Percentiles rank a stretch among this genome's conserved stretches.
Conservation (phyloP, 2,113 vertebrate species). For the Rhynchomys soricoides region DNA sequence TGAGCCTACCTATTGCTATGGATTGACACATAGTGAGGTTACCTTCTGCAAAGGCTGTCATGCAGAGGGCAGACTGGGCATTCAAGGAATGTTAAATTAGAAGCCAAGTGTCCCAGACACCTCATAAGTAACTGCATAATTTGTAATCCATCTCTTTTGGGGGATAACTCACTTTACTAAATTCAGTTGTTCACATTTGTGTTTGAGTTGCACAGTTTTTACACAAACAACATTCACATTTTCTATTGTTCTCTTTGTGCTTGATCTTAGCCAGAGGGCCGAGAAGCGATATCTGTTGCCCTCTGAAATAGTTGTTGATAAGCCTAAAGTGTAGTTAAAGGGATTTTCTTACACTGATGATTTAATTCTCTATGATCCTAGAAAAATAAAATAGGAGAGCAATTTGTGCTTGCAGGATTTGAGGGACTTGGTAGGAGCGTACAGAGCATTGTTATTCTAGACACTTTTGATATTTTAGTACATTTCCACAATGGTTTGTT, state of each 20-base stretch:
- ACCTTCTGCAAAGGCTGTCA: not conserved
- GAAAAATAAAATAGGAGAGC: conserved; percentile 29
- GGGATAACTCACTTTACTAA: conserved; percentile 23
- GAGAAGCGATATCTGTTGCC: not conserved
- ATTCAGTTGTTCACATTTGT: conserved; percentile 49
- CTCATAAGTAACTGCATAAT: conserved; percentile 27
- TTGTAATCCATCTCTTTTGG: conserved; percentile 21
- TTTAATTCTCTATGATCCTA: conserved; percentile 31
- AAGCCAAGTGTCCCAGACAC: not conserved
- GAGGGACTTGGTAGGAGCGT: not conserved
- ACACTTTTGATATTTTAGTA: conserved; percentile 31
- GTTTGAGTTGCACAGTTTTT: conserved; percentile 31
- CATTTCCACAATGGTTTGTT: not conserved
- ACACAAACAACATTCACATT: not conserved
- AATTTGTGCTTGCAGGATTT: conserved; percentile 19
- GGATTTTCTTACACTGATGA: not conserved
- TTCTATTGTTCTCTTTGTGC: conserved; percentile 4
- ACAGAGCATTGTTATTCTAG: conserved; percentile 11
- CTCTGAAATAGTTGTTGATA: not conserved
- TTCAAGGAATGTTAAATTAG: not conserved
- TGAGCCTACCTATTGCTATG: not conserved
- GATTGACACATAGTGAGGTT: not conserved
- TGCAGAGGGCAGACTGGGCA: not conserved
- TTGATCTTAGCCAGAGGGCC: not conserved
- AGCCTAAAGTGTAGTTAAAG: not conserved